These are phyloP conservation scores for Hemistola chrysoprasaria DNA, from an alignment of 2,888 invertebrate species.

Conservation along the genomic window DNA sequence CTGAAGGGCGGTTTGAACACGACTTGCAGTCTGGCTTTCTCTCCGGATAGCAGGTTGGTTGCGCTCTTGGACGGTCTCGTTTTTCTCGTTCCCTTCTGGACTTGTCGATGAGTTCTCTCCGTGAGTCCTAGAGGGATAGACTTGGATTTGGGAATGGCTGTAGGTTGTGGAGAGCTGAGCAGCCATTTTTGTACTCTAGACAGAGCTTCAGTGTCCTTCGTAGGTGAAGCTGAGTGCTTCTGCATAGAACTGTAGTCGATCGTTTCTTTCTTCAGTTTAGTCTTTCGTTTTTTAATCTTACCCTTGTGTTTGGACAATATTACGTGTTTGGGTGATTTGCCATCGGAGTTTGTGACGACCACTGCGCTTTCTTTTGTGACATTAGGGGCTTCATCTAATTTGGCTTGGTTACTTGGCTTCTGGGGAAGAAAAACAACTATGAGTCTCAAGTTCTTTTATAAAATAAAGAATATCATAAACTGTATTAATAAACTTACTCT, in stretches of 20 bases:
- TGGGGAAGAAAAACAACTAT: conserved; percentile 34
- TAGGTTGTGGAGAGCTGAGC: conserved; percentile 85
- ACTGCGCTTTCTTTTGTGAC: conserved; percentile 67
- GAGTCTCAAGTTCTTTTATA: neutral
- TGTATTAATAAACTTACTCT: conserved; percentile 57
- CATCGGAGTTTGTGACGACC: conserved; percentile 72
- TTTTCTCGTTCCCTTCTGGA: conserved; percentile 78
- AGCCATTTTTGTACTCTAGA: conserved; percentile 95
- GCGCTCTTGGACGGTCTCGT: conserved; percentile 86
- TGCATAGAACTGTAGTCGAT: conserved; percentile 90
- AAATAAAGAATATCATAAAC: neutral
- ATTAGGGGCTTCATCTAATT: conserved; percentile 61
- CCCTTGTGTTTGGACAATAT: conserved; percentile 74
- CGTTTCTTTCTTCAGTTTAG: conserved; percentile 86
- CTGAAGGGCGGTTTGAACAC: conserved; percentile 94
- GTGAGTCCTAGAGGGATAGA: conserved; percentile 90
- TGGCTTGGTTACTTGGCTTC: conserved; percentile 63
- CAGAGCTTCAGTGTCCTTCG: conserved; percentile 80
- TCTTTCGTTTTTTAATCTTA: conserved; percentile 78
- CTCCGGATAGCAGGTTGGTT: conserved; percentile 85
- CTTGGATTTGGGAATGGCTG: conserved; percentile 89
- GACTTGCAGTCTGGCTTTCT: conserved; percentile 90
- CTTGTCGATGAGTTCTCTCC: conserved; percentile 68
- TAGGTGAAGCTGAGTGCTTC: conserved; percentile 79
- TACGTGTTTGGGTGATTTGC: conserved; percentile 81